phyloP scores from a whole-genome alignment of 1,140 invertebrate genomes.

The Subanguina moxae region DNA sequence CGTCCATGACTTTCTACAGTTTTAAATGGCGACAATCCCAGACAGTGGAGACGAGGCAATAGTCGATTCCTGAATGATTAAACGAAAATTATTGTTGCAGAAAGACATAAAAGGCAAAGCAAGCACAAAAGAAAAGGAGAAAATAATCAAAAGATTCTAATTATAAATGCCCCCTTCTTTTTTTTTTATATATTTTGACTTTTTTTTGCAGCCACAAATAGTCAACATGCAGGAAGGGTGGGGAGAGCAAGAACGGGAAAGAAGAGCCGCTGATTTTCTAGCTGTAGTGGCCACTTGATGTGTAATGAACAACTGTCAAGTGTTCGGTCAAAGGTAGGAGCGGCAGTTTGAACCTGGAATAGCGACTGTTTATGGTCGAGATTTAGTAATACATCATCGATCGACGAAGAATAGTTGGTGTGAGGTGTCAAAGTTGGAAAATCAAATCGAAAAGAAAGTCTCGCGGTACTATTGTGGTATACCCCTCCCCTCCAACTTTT shows the following conservation, averaged over 20 bases:
- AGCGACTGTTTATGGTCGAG: too few species aligned
- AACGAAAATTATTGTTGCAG: slow-evolving; percentile 1
- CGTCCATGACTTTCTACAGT: background rate
- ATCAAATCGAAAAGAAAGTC: too few species aligned
- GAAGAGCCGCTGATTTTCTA: background rate
- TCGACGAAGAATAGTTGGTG: too few species aligned
- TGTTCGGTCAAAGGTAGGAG: background rate
- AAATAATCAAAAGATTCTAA: background rate
- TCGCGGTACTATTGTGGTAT: too few species aligned
- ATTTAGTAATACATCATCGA: too few species aligned
- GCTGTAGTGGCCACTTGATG: background rate
- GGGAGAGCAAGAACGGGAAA: background rate
- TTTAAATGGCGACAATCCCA: background rate
- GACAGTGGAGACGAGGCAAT: background rate
- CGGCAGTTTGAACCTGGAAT: background rate
- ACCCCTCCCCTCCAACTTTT: too few species aligned
- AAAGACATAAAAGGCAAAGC: background rate
- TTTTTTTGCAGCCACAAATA: too few species aligned
- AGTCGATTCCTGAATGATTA: background rate
- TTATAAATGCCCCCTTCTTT: background rate
- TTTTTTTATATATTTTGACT: too few species aligned
- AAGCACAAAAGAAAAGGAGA: background rate
- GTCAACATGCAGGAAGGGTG: too few species aligned
- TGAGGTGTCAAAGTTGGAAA: too few species aligned
- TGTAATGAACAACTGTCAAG: background rate